phyloP scores from a whole-genome alignment of 2,113 vertebrate genomes.

The Mobula hypostoma region DNA sequence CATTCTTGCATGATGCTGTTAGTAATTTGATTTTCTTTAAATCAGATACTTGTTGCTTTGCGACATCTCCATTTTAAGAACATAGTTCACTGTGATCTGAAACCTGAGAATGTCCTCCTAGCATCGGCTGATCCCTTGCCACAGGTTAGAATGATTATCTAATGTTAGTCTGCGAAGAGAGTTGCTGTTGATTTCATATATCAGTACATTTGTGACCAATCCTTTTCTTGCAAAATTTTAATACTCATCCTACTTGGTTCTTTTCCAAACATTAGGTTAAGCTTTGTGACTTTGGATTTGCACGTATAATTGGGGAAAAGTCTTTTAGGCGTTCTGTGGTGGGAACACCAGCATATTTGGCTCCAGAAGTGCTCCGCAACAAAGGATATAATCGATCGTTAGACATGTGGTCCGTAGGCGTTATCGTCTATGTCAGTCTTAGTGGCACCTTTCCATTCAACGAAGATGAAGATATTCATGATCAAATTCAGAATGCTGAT shows the following conservation, averaged over 20 bases:
- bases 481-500: slow-evolving; percentile 95
- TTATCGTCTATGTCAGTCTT: slow-evolving; percentile 94
- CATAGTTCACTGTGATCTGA: slow-evolving; percentile 96
- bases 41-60: slow-evolving; percentile 85
- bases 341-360: slow-evolving; percentile 89
- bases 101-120: slow-evolving; percentile 91
- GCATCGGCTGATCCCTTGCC: slow-evolving; percentile 90
- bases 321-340: slow-evolving; percentile 93
- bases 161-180: background rate
- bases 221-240: background rate
- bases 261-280: slow-evolving; percentile 68
- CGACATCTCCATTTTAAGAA: slow-evolving; percentile 98
- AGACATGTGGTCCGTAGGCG: slow-evolving; percentile 98
- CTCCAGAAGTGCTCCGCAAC: slow-evolving; percentile 89
- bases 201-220: background rate
- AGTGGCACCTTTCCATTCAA: slow-evolving; percentile 97
- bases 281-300: slow-evolving; percentile 94
- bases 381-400: slow-evolving; percentile 95
- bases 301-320: slow-evolving; percentile 93
- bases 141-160: slow-evolving; percentile 63
- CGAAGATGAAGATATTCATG: slow-evolving; percentile 95
- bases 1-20: background rate
- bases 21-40: slow-evolving; percentile 38
- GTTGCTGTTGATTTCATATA: background rate
- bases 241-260: slow-evolving; percentile 17